Conservation (phyloP, 2,888 invertebrate genomes). For the Augiades crinisus region DNA sequence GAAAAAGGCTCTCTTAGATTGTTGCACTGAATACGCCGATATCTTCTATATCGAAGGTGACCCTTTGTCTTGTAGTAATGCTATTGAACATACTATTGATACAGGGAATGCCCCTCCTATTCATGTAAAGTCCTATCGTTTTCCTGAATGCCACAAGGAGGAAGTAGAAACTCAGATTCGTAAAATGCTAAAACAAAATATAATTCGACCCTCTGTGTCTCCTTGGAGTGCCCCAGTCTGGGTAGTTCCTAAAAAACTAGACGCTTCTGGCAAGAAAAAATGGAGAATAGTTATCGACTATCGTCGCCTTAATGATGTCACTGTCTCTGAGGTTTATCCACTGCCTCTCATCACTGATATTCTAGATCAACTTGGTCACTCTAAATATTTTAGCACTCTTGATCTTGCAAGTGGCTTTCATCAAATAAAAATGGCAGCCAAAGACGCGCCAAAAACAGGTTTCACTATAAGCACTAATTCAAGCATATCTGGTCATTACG, state of each 20-base stretch:
- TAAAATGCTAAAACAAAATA: conserved; percentile 11
- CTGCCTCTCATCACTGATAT: conserved; percentile 31
- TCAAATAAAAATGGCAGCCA: conserved; percentile 7
- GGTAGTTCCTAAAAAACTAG: conserved; percentile 32
- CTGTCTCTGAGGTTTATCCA: conserved; percentile 29
- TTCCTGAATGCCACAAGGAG: conserved; percentile 31
- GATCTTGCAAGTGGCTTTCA: conserved; percentile 31
- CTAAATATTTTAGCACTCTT: conserved; percentile 31
- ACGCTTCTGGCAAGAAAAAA: conserved; percentile 29
- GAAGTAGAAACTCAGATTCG: conserved; percentile 30
- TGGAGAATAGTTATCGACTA: conserved; percentile 29
- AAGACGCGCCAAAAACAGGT: conserved; percentile 30
- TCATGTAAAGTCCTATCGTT: conserved; percentile 33
- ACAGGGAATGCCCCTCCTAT: conserved; percentile 29
- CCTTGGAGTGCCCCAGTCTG: conserved; percentile 32
- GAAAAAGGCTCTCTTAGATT: conserved; percentile 11
- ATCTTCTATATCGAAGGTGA: conserved; percentile 29
- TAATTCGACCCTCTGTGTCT: conserved; percentile 28
- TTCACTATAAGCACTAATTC: conserved; percentile 29
- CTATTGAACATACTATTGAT: conserved; percentile 27
- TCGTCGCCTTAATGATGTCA: conserved; percentile 28
- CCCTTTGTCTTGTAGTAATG: conserved; percentile 16
- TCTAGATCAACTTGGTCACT: conserved; percentile 31
- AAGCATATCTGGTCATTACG: conserved; percentile 29
- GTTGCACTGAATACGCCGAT: conserved; percentile 23